Conservation (phyloP, 1,140 invertebrate genomes). For the Drosophila pseudoananassae region DNA sequence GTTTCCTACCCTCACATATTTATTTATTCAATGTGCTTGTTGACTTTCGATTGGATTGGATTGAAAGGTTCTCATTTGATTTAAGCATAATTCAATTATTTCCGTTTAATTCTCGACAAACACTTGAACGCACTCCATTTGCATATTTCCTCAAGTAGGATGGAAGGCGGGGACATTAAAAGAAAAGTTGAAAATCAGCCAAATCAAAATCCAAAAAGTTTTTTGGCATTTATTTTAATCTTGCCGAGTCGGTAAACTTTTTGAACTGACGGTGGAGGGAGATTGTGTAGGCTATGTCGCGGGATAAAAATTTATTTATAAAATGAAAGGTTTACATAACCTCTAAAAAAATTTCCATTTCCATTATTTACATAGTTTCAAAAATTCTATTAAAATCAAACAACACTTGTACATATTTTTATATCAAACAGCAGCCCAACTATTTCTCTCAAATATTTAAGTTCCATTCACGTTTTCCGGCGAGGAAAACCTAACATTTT, state of each 20-base stretch:
- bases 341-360: background rate
- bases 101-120: slow-evolving; percentile 44
- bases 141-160: slow-evolving; percentile 26
- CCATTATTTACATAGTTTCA: background rate
- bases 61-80: slow-evolving; percentile 30
- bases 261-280: background rate
- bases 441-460: slow-evolving; percentile 14
- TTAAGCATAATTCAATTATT: slow-evolving; percentile 51
- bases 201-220: slow-evolving; percentile 46
- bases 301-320: background rate
- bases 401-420: background rate
- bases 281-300: no score
- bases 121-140: slow-evolving; percentile 43
- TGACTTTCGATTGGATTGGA: slow-evolving; percentile 23
- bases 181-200: slow-evolving; percentile 42
- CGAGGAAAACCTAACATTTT: slow-evolving; percentile 16
- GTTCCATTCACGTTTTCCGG: slow-evolving; percentile 24
- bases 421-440: slow-evolving; percentile 2
- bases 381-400: slow-evolving; percentile 22
- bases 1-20: slow-evolving; percentile 4
- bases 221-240: slow-evolving; percentile 39
- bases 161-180: slow-evolving; percentile 13
- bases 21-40: slow-evolving; percentile 39
- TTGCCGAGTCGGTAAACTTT: slow-evolving; percentile 24
- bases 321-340: background rate